A percentile compares a stretch with the other conserved stretches of the same genome.
Evolutionary conservation across 2,888 invertebrate genomes (phyloP).

Genomic region (Troilus luridus): DNA sequence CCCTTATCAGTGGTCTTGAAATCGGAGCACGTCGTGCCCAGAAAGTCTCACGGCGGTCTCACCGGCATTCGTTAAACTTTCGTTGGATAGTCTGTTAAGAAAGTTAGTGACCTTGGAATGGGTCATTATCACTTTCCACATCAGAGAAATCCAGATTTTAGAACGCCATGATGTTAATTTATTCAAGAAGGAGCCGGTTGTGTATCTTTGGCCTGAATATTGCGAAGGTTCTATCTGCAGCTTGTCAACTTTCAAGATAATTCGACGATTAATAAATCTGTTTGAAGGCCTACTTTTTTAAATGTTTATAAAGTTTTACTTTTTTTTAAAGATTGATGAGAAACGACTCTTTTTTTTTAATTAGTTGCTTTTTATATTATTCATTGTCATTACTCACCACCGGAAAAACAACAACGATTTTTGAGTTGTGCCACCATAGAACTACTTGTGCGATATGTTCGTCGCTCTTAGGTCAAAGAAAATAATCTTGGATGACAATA

Average conservation of each 20-base stretch:
- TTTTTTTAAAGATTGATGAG: not conserved
- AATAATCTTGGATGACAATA: too few species aligned
- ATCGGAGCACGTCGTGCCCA: not conserved
- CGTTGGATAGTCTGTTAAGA: not conserved
- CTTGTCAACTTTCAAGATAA: not conserved
- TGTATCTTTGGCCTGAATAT: not conserved
- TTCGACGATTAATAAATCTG: not conserved
- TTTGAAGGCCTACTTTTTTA: not conserved
- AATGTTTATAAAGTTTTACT: not conserved
- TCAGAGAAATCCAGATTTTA: constrained; percentile 18
- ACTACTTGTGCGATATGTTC: too few species aligned
- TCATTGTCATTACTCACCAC: too few species aligned
- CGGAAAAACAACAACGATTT: too few species aligned
- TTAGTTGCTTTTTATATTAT: too few species aligned
- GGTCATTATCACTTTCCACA: constrained; percentile 1
- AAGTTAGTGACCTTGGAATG: constrained; percentile 3
- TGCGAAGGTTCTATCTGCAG: not conserved
- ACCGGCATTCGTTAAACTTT: not conserved
- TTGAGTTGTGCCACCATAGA: too few species aligned
- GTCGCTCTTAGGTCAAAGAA: too few species aligned
- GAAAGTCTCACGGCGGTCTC: not conserved
- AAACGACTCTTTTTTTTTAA: too few species aligned
- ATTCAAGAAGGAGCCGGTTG: not conserved
- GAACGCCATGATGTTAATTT: not conserved
- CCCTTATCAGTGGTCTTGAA: not conserved